Conservation (phyloP, 2,888 invertebrate genomes). For the Trypoxylon attenuatum region DNA sequence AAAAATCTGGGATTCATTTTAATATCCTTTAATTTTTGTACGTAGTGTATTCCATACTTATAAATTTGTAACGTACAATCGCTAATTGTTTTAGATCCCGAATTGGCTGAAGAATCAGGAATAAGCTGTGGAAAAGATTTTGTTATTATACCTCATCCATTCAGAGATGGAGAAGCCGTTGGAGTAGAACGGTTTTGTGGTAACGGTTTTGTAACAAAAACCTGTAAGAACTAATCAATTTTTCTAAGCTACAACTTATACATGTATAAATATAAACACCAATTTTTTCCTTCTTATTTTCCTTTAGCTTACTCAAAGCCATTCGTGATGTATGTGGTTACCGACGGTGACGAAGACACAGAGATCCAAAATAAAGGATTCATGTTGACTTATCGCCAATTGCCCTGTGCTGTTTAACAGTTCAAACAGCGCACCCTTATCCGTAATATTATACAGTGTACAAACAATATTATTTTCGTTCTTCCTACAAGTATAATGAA, state of each 20-base stretch:
- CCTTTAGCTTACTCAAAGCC: conserved; percentile 80
- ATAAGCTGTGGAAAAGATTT: conserved; percentile 83
- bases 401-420: conserved; percentile 77
- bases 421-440: too few relatives aligned
- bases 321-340: conserved; percentile 84
- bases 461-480: too few relatives aligned
- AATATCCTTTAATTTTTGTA: too few relatives aligned
- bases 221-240: conserved; percentile 76
- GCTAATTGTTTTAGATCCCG: conserved; percentile 73
- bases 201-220: conserved; percentile 81
- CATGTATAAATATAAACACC: too few relatives aligned
- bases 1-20: too few relatives aligned
- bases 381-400: conserved; percentile 81
- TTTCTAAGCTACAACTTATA: too few relatives aligned
- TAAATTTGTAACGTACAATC: too few relatives aligned
- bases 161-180: conserved; percentile 63
- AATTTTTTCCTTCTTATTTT: too few relatives aligned
- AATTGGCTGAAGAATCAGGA: conserved; percentile 77
- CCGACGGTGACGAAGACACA: conserved; percentile 78
- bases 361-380: conserved; percentile 87
- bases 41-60: too few relatives aligned
- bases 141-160: conserved; percentile 84
- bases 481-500: too few relatives aligned
- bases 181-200: conserved; percentile 86
- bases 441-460: too few relatives aligned